phyloP scores from a whole-genome alignment of 2,797 vertebrate species.

The Buphagus erythrorhynchus region DNA sequence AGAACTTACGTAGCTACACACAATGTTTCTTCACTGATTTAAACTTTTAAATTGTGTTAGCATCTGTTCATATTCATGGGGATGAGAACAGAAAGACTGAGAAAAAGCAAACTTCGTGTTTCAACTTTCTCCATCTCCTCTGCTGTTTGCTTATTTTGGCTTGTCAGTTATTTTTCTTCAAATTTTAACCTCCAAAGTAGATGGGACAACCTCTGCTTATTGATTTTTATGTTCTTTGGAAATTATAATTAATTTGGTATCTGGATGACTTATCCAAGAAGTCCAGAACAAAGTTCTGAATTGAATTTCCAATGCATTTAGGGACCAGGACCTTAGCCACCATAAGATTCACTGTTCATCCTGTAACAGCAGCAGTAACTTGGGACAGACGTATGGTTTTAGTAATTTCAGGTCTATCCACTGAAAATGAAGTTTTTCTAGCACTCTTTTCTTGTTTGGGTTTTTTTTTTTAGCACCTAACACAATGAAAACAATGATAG shows the following conservation, averaged over 20 bases:
- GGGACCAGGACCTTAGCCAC: background rate
- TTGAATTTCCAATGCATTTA: background rate
- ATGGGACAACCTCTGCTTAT: background rate
- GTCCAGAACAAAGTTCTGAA: background rate
- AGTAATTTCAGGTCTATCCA: background rate
- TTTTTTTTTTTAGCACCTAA: background rate
- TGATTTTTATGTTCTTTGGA: background rate
- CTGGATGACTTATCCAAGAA: background rate
- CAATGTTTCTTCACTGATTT: background rate
- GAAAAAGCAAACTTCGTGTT: background rate
- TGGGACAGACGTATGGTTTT: accelerated
- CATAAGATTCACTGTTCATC: accelerated
- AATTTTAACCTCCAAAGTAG: background rate
- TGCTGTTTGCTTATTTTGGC: background rate
- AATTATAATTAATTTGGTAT: background rate
- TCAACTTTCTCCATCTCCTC: background rate
- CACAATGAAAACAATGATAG: background rate
- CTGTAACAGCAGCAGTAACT: background rate
- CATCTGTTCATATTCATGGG: background rate
- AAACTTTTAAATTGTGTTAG: background rate
- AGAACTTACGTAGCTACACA: background rate
- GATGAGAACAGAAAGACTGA: background rate
- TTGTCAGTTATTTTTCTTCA: background rate
- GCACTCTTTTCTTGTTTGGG: background rate
- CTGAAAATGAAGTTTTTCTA: background rate